phyloP scores from a whole-genome alignment of 2,797 vertebrate species.

The Chloroceryle amazona region DNA sequence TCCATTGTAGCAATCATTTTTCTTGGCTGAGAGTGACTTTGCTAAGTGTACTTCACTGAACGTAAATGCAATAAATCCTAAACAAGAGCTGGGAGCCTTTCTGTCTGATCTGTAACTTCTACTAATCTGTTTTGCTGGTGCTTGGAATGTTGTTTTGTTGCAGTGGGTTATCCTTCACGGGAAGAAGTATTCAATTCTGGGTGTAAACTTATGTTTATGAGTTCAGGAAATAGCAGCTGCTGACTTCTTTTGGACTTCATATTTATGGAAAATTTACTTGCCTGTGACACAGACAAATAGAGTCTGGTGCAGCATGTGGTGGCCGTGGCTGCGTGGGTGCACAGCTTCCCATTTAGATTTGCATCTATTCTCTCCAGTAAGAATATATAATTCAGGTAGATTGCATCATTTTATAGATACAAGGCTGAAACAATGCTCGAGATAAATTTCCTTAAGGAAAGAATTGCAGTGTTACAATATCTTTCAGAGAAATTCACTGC shows the following conservation, averaged over 20 bases:
- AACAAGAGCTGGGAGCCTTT: background rate
- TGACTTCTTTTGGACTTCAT: background rate
- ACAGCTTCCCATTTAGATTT: background rate
- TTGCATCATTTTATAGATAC: background rate
- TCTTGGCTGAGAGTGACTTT: background rate
- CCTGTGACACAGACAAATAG: background rate
- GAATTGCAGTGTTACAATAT: background rate
- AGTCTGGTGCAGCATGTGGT: fast-evolving
- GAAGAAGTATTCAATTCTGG: background rate
- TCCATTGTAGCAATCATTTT: background rate
- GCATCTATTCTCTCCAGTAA: background rate
- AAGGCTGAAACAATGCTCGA: background rate
- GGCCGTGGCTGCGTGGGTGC: background rate
- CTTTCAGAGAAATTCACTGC: background rate
- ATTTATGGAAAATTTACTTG: background rate
- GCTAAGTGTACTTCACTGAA: background rate
- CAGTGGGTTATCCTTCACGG: background rate
- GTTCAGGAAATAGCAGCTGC: background rate
- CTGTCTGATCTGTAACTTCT: background rate
- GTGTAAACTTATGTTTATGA: background rate
- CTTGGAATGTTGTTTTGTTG: fast-evolving
- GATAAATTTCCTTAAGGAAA: background rate
- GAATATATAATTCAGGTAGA: background rate
- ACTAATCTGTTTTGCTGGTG: background rate
- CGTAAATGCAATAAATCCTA: background rate